A percentile compares a stretch with the other conserved stretches of the same genome.
Conservation (phyloP, 1,140 invertebrate species). For the Eumaeus atala region DNA sequence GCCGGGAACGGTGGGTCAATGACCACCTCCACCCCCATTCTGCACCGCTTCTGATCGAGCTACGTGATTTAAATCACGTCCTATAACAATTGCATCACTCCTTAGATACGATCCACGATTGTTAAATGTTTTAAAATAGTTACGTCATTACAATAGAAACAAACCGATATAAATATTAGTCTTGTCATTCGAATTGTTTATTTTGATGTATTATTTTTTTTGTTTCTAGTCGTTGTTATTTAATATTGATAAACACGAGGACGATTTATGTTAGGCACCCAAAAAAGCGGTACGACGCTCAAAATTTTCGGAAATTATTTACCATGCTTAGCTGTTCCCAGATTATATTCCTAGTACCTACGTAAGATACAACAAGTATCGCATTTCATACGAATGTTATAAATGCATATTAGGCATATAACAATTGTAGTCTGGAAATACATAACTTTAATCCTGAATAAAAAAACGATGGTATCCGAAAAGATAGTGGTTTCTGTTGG, state of each 20-base stretch:
- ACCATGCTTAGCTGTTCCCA: not conserved
- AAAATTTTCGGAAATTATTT: not conserved
- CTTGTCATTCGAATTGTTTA: too few species aligned
- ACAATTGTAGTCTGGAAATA: not conserved
- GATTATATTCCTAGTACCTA: not conserved
- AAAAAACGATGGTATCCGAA: too few species aligned
- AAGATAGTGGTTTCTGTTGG: not conserved
- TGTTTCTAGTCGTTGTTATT: not conserved
- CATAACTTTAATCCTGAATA: not conserved
- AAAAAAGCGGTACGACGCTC: not conserved
- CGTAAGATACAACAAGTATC: not conserved
- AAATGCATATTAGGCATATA: not conserved
- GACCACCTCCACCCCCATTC: slow-evolving; percentile 47
- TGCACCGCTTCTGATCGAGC: slow-evolving; percentile 28
- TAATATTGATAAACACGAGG: not conserved
- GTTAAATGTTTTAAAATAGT: too few species aligned
- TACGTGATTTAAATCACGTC: slow-evolving; percentile 50
- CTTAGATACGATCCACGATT: too few species aligned
- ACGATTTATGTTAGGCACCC: too few species aligned
- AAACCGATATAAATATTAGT: too few species aligned
- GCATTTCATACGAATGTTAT: not conserved
- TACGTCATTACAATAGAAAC: not conserved
- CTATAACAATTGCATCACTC: slow-evolving; percentile 36
- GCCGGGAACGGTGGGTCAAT: slow-evolving; percentile 41
- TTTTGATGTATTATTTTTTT: too few species aligned